Evolutionary conservation across 2,113 vertebrate species (phyloP), one percentile per base, ranked within the genome.

Genomic region (Montifringilla adamsi): DNA sequence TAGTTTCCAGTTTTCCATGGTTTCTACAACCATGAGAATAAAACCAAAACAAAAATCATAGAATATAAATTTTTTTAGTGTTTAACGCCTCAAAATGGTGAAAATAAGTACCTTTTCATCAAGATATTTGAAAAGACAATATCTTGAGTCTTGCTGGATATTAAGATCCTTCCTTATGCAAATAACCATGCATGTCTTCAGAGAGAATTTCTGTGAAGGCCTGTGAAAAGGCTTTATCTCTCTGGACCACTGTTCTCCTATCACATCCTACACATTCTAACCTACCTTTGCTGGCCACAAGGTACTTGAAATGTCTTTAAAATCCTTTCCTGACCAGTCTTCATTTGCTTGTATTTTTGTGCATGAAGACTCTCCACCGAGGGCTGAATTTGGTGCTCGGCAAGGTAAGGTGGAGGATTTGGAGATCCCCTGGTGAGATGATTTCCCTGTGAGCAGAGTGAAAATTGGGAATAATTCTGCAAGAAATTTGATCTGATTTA

Each of bases 211-310:
- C 52, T 76, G 14, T 22, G 21, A 50, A 90, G 50, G 3, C 3
- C 26, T 26, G 11, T 50, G 28, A 24, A 77, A 80, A 21, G 20
- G 1, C 2, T 75, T 82, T 47, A 5, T 30, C 26, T 72, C 37
- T 17, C 24, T 12, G 58, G 39, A 21, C 15, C 23, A 5, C n/a
- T 10, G 9, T 5, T 90, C 47, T 84, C 8, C 47, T 35, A 0
- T 15, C 17, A 2, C 7, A 3, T 52, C 16, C 21, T 33, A 7
- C 23, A 8, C 3, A 1, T 12, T 35, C 8, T 52, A 11, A 30
- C 5, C 31, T 41, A 17, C 18, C 27, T 93, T 70, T 78, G 7
- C 15, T 78, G 77, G 9, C 20, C 43, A 35, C 18, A 17, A 24
- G 23, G 7, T 46, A 30, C 4, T n/a, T 39, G 7, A 19, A 46